These are phyloP conservation scores for Gambelia wislizenii DNA, from an alignment of 2,797 vertebrate genomes.

Conservation along the genomic window DNA sequence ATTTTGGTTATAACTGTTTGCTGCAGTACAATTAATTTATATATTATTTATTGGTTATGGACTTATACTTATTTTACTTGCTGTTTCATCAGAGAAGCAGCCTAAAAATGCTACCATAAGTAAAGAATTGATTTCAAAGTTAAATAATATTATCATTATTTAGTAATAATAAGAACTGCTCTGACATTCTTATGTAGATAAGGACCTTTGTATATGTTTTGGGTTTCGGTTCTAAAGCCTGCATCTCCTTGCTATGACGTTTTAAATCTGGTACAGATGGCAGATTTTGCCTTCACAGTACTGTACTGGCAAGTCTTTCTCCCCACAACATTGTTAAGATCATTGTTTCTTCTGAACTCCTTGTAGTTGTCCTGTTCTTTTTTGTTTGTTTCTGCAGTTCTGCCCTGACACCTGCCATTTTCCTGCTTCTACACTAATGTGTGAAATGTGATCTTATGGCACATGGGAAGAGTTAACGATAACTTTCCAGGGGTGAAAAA, in stretches of 20 bases:
- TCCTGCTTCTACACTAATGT: not conserved
- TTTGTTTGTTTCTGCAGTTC: not conserved
- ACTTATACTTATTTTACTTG: conserved; percentile 3
- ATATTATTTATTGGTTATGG: not conserved
- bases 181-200: not conserved
- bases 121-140: not conserved
- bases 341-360: not conserved
- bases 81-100: not conserved
- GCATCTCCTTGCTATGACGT: not conserved
- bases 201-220: not conserved
- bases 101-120: not conserved
- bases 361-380: not conserved
- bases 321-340: not conserved
- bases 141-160: not conserved
- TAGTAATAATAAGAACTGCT: not conserved
- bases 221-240: not conserved
- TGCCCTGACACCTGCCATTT: not conserved
- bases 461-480: conserved; percentile 59
- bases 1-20: not conserved
- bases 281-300: not conserved
- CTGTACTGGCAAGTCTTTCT: not conserved
- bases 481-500: not conserved
- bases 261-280: not conserved
- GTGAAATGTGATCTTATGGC: conserved; percentile 42
- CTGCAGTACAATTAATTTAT: not conserved